Base-by-base conservation (phyloP, 2,888 invertebrate species). In the Uloborus plumipes region DNA sequence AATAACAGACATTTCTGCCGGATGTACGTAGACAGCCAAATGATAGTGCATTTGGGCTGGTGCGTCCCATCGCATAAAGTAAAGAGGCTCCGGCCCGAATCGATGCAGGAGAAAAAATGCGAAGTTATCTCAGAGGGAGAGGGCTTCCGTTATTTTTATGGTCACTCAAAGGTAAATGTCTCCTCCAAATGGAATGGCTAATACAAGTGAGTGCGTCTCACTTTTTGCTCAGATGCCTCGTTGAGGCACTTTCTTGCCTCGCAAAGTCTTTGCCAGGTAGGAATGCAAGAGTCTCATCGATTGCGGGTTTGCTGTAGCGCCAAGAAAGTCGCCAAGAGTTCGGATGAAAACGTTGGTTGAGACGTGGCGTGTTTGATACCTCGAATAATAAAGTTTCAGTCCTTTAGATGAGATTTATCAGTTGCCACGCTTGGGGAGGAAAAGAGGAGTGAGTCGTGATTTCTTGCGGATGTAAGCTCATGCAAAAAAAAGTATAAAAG, bases 121-220 rank as follows among this genome's bases (percentile, higher is more conserved):
- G 39, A 39, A 39, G 39, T 39, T 39, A 39, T 39, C 39, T 64
- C 16, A 18, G 39, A 50, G 61, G 70, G 49, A 31, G 61, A 51
- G 15, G 22, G 49, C 66, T 71, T 71, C 49, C 75, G 70, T 82
- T 70, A 75, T 61, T 70, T 80, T 82, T 76, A 82, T 76, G 81
- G 81, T 75, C 81, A 76, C 81, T 82, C 81, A 71, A 59, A 71
- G 71, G 66, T 75, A 82, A 82, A 76, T 82, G 71, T 82, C 81
- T 59, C 47, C 9, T 66, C 71, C 66, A 82, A 82, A 76, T 75
- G 81, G 75, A 82, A 82, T 76, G 71, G 66, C 70, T 82, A 82
- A 82, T 81, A 81, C 74, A 74, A 74, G 58, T 74, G 80, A 81
- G 80, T 81, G 80, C 64, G 74, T 53, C 64, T 39, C 67, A 69